Base-by-base conservation (phyloP, 2,797 vertebrate species). In the Triplophysa yarkandensis region DNA sequence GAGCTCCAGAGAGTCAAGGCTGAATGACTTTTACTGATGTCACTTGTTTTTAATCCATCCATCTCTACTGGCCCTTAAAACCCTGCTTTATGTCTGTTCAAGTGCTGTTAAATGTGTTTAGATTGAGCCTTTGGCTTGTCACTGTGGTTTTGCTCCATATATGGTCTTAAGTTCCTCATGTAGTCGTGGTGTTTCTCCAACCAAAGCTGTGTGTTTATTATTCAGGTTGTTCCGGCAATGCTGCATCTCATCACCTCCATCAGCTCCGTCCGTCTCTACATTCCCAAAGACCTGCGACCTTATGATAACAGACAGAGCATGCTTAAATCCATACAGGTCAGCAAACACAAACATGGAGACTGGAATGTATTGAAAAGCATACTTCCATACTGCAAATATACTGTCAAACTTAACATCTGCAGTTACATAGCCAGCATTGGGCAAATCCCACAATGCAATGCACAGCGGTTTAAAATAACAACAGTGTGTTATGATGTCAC, bases 231-330 rank as follows among this genome's bases (percentile, higher is more conserved):
- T 82, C 98, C 98, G 2, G 94, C 98, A 77, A 86, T 98, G 92
- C 92, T 99, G 9, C 94, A 96, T 77, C 94, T 98, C 62, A 85
- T 99, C 19, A 93, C 93, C 4, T 92, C 95, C 23, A 94, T 99
- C 85, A 99, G 97, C 88, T 98, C 97, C 0, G 93, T 99, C 41
- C 93, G 97, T 4, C 94, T 99, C 27, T 99, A 97, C 80, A 97
- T 99, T 84, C 97, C 97, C 0, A 98, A 97, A 90, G 98, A 99
- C 83, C 84, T 99, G 63, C 92, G 96, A 17, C 93, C 97, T 2
- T 85, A 92, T 52, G 98, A 99, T 90, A 98, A 98, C 83, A 90
- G 97, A 23, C 97, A 98, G 75, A 94, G 94, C 76, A 95, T 99
- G 83, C 87, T 98, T 39, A 99, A 98, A 83, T 98, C 97, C 52